Evolutionary conservation across 1,140 invertebrate genomes (phyloP).

Genomic region (Brachystomella parvula): DNA sequence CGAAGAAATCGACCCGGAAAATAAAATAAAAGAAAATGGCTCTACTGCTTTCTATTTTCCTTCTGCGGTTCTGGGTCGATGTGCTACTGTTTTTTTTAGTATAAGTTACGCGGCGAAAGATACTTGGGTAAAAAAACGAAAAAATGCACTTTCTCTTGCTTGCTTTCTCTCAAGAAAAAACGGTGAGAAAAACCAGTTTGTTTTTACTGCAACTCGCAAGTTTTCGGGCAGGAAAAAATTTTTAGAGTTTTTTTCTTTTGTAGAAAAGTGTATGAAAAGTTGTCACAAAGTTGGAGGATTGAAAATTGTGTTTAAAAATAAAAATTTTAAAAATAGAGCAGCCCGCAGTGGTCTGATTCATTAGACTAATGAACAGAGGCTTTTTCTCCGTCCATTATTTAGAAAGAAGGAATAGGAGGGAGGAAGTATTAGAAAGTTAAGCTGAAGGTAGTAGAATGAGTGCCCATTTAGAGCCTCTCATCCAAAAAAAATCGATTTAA

Average conservation of each 20-base stretch:
- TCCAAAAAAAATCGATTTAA: constrained; percentile 24
- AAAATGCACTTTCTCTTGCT: not conserved
- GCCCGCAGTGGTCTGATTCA: not conserved
- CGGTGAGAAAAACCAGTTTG: not conserved
- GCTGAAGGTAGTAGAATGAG: not conserved
- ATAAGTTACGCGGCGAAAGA: not conserved
- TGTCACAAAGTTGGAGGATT: not conserved
- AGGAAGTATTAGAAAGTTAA: not conserved
- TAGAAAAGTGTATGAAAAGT: not conserved
- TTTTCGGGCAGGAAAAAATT: not conserved
- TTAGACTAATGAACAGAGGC: not conserved
- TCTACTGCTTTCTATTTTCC: not conserved
- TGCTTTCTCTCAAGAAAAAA: not conserved
- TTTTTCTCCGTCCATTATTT: not conserved
- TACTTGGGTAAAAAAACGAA: not conserved
- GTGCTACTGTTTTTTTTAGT: not conserved
- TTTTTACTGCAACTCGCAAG: not conserved
- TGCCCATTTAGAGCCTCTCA: not conserved
- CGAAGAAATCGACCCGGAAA: constrained; percentile 27
- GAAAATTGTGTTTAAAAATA: not conserved
- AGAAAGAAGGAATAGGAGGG: not conserved
- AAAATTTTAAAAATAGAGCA: not conserved
- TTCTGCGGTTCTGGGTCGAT: constrained; percentile 1
- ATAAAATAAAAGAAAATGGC: not conserved
- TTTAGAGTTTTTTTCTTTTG: not conserved